Conservation (phyloP, 1,140 invertebrate species). For the Cydia splendana region DNA sequence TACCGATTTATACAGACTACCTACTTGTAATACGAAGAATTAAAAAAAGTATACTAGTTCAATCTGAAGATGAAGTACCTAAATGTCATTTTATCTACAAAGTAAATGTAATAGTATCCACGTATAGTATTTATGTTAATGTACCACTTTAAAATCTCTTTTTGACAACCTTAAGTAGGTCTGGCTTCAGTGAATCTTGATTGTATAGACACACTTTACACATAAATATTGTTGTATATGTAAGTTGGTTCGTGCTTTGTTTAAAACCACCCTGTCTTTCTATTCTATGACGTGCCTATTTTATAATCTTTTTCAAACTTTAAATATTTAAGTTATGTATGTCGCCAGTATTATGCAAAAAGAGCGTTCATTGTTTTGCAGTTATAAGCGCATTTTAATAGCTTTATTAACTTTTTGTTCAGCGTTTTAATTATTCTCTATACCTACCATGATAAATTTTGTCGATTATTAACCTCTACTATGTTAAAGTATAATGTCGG, state of each 20-base stretch:
- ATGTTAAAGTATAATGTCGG: not conserved
- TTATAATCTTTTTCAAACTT: conserved; percentile 21
- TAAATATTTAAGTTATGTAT: conserved; percentile 31
- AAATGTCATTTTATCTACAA: not conserved
- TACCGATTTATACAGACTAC: not conserved
- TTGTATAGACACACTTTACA: not conserved
- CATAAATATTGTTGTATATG: conserved; percentile 7
- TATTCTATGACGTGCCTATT: conserved; percentile 33
- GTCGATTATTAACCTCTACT: not conserved
- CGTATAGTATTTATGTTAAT: not conserved
- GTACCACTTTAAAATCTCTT: not conserved
- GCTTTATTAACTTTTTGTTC: conserved; percentile 31
- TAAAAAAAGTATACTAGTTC: not conserved
- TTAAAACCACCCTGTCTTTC: conserved; percentile 47
- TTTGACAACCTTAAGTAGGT: not conserved
- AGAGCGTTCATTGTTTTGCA: conserved; percentile 13
- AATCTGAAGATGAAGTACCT: not conserved
- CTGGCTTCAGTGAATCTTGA: not conserved
- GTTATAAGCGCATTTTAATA: conserved; percentile 31
- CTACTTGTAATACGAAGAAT: not conserved
- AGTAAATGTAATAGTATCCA: not conserved
- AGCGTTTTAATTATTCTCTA: not conserved
- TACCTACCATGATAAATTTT: not conserved
- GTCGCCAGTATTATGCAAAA: conserved; percentile 40
- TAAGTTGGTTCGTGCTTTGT: conserved; percentile 18